phyloP scores from a whole-genome alignment of 2,888 invertebrate species.

The Orthosia cruda region DNA sequence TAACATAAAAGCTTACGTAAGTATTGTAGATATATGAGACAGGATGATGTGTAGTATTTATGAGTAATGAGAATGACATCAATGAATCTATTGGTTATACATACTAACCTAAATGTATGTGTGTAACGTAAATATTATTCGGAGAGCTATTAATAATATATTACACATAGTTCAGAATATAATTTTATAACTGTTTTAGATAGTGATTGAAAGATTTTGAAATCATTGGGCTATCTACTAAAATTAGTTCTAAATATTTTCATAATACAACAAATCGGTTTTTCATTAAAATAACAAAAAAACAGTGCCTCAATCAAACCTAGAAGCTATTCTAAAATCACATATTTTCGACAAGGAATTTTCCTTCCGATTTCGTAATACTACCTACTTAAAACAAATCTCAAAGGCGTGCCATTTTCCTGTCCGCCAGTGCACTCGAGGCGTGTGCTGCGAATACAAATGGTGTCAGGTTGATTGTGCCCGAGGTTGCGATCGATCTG shows the following conservation, averaged over 20 bases:
- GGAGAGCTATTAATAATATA: neutral
- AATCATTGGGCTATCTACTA: neutral
- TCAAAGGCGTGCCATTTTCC: constrained; percentile 45
- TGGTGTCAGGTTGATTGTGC: constrained; percentile 69
- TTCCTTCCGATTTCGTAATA: constrained; percentile 12
- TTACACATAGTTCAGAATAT: neutral
- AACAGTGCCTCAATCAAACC: neutral
- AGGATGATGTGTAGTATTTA: neutral
- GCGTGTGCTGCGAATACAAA: constrained; percentile 75
- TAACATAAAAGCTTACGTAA: neutral
- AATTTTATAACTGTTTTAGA: neutral
- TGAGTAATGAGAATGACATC: neutral
- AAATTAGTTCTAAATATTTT: neutral
- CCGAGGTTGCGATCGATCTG: constrained; percentile 72
- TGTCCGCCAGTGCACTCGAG: constrained; percentile 67
- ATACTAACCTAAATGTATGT: neutral
- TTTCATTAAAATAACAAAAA: neutral
- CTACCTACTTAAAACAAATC: constrained; percentile 23
- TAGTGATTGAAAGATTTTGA: neutral
- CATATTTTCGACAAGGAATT: neutral
- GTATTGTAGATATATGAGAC: neutral
- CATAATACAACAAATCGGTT: too few species aligned
- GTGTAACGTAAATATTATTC: neutral
- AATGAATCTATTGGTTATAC: neutral
- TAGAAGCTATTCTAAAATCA: neutral